Base-by-base conservation (phyloP, 2,888 invertebrate genomes). In the Fragum sueziense region DNA sequence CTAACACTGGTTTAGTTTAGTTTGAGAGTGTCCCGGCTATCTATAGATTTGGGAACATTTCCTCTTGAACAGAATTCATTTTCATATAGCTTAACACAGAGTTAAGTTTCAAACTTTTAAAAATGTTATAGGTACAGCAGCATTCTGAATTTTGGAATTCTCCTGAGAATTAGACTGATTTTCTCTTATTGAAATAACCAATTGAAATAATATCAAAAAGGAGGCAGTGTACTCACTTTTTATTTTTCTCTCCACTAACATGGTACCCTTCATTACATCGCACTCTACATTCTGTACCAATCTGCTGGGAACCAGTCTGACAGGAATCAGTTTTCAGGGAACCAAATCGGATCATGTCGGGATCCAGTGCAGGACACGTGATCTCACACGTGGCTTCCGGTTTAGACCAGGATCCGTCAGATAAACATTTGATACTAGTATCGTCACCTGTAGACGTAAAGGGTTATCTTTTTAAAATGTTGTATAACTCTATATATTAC, bases 391-490 rank as follows among this genome's bases (percentile, higher is more conserved):
- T 79, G 3, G 89, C 86, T 25, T 79, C 75, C 6, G 88, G 85
- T 20, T 83, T 68, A 11, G 90, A 89, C 91, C 91, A 91, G 34
- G 78, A 62, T 2, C 91, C 90, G 67, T 89, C 88, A 4, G 85
- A 79, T 51, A 86, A 81, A 82, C 91, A 91, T 7, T 69, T 73
- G 4, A 91, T 62, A 11, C 81, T 86, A n/a, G 86, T 87, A 11
- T 80, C 86, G 0, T 74, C 70, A 14, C 90, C 91, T 91, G 75
- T 1, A 72, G 37, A 54, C n/a, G n/a, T n/a, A n/a, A n/a, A n/a
- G n/a, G n/a, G n/a, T n/a, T n/a, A n/a, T n/a, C n/a, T n/a, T n/a
- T n/a, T n/a, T n/a, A n/a, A n/a, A n/a, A n/a, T n/a, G n/a, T n/a
- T n/a, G n/a, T n/a, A n/a, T n/a, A n/a, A n/a, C n/a, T n/a, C n/a